A percentile compares a stretch with the other conserved stretches of the same genome.
phyloP scores from a whole-genome alignment of 1,140 invertebrate species.

The Drosophila melanogaster region DNA sequence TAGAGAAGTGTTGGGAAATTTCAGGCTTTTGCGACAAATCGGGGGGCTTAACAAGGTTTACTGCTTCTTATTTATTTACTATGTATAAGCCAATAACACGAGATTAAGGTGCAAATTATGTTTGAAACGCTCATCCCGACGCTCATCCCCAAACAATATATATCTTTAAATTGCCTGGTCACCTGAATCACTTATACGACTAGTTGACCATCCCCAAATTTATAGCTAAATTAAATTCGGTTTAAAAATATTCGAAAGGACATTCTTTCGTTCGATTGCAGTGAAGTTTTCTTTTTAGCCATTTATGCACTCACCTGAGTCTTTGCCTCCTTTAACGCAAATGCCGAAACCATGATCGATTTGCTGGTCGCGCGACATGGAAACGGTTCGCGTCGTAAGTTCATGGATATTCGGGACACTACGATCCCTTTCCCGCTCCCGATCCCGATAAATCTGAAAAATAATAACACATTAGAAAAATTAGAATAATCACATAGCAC shows the following conservation, averaged over 20 bases:
- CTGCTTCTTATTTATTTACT: not conserved
- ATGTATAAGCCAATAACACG: not conserved
- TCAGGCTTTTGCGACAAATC: not conserved
- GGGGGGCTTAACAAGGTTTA: not conserved
- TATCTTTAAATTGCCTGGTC: not conserved
- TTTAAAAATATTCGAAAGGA: too few species aligned
- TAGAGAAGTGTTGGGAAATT: not conserved
- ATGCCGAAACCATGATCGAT: constrained; percentile 94
- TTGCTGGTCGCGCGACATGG: constrained; percentile 91
- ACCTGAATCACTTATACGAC: not conserved
- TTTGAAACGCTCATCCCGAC: too few species aligned
- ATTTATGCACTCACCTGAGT: constrained; percentile 87
- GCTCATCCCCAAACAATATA: not conserved
- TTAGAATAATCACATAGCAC: too few species aligned
- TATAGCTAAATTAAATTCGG: too few species aligned
- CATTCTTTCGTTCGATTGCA: not conserved
- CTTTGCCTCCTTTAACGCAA: constrained; percentile 94
- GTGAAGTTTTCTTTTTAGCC: not conserved
- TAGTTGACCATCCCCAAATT: too few species aligned
- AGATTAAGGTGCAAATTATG: not conserved
- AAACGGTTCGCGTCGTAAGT: constrained; percentile 91
- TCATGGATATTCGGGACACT: constrained; percentile 89
- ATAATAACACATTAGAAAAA: too few species aligned
- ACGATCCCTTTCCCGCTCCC: constrained; percentile 82
- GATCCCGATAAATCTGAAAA: constrained; percentile 77